These are phyloP conservation scores for Serilophus lunatus DNA, from an alignment of 2,113 vertebrate species.

Conservation along the genomic window DNA sequence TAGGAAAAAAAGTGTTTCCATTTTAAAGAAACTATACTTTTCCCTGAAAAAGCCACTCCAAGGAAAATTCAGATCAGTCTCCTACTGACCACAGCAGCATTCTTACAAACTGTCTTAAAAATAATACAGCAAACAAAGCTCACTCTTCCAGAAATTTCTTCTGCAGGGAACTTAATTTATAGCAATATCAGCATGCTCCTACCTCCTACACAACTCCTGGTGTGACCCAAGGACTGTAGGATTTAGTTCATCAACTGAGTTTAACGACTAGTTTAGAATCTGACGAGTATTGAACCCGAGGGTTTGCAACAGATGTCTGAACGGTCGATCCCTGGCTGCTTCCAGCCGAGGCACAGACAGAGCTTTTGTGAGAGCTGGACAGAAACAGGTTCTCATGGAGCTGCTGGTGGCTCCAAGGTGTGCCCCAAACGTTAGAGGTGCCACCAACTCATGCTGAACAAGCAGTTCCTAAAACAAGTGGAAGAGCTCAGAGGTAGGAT, in stretches of 20 bases:
- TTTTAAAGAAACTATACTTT: neutral
- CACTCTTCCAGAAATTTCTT: neutral
- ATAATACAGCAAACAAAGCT: neutral
- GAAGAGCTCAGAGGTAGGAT: neutral
- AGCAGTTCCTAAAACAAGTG: neutral
- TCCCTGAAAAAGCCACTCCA: neutral
- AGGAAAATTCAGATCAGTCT: neutral
- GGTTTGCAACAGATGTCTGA: neutral
- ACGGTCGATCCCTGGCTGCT: neutral
- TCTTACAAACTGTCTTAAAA: neutral
- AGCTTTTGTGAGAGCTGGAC: neutral
- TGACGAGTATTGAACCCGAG: neutral
- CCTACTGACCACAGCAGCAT: neutral
- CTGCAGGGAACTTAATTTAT: neutral
- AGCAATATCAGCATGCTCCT: neutral
- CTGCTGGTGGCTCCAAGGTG: neutral
- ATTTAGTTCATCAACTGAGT: neutral
- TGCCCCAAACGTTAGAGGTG: fast-evolving
- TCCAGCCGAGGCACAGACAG: neutral
- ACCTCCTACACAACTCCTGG: neutral
- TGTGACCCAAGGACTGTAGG: neutral
- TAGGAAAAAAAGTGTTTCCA: neutral
- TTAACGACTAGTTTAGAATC: neutral
- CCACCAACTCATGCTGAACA: neutral
- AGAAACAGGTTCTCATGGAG: neutral